Conservation (phyloP, 1,140 invertebrate species). For the Musca vetustissima region DNA sequence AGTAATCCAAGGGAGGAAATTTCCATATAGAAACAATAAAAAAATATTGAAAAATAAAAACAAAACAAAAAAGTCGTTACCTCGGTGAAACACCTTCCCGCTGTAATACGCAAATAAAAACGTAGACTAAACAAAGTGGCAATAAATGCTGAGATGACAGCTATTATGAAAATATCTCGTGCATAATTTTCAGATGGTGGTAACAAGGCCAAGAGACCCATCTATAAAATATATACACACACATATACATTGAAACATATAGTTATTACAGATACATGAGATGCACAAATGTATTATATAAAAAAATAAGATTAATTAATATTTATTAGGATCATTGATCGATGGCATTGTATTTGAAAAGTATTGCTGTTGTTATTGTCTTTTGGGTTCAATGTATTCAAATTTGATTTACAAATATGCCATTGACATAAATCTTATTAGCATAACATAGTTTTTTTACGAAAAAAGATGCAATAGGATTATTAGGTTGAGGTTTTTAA, state of each 20-base stretch:
- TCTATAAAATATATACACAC: slow-evolving; percentile 34
- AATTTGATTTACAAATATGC: too few species aligned
- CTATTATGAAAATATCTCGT: slow-evolving; percentile 43
- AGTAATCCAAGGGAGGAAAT: too few species aligned
- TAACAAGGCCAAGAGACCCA: slow-evolving; percentile 50
- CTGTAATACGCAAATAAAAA: slow-evolving; percentile 53
- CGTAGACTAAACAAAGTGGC: slow-evolving; percentile 51
- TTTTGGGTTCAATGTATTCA: too few species aligned
- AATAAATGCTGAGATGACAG: slow-evolving; percentile 40
- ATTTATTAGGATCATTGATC: neutral
- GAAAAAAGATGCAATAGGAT: too few species aligned
- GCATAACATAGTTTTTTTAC: too few species aligned
- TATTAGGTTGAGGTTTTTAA: too few species aligned
- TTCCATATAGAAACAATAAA: too few species aligned
- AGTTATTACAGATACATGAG: neutral
- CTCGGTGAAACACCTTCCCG: slow-evolving; percentile 51
- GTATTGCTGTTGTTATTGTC: too few species aligned
- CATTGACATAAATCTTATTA: too few species aligned
- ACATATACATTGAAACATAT: neutral
- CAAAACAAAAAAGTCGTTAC: slow-evolving; percentile 32
- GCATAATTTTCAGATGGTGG: slow-evolving; percentile 49
- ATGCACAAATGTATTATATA: neutral
- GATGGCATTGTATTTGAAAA: too few species aligned
- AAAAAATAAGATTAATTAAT: neutral
- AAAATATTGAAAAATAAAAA: too few species aligned